Evolutionary conservation across 2,888 invertebrate species (phyloP), one percentile per base, ranked within the genome.

Genomic region (Callosobruchus maculatus): DNA sequence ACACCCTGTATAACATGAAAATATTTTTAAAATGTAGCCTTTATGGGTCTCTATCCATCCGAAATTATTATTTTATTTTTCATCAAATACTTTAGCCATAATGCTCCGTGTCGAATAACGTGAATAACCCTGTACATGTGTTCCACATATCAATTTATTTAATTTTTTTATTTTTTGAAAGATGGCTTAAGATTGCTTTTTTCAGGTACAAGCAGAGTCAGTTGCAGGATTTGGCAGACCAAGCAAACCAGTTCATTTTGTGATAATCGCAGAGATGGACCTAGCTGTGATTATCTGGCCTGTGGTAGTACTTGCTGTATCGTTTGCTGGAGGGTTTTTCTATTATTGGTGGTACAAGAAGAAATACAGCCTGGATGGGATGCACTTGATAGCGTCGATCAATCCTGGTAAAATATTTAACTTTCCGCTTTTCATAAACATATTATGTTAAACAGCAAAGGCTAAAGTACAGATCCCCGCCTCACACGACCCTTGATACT

Each of bases 171-270:
- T n/a, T n/a, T n/a, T n/a, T n/a, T n/a, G n/a, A 67, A 21, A 67
- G 2, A 26, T 26, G 3, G 26, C 7, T 26, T 4, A 4, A 7
- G 7, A 26, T 26, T 3, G 49, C 31, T 68, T 74, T 21, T 83
- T 91, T 21, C 85, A 88, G 67, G 86, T 93, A 0, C 87, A 89
- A 71, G 90, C 93, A 0, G 88, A 88, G 0, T 92, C 93, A 0
- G 83, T 93, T 66, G 91, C 91, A 0, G 92, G 91, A 0, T 82
- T 86, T 31, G 89, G 90, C 0, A 78, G 77, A 0, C 88, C 84
- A 76, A 87, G 88, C 0, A 77, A 75, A n/a, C 68, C 68, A 9
- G 68, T 73, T 7, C 21, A 76, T 20, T 84, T 85, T 74, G 75
- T 74, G 20, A 81, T 85, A 18, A 70, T 49, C 7, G 74, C 77